Base-by-base conservation (phyloP, 2,888 invertebrate species). In the Drosophila silvestris region DNA sequence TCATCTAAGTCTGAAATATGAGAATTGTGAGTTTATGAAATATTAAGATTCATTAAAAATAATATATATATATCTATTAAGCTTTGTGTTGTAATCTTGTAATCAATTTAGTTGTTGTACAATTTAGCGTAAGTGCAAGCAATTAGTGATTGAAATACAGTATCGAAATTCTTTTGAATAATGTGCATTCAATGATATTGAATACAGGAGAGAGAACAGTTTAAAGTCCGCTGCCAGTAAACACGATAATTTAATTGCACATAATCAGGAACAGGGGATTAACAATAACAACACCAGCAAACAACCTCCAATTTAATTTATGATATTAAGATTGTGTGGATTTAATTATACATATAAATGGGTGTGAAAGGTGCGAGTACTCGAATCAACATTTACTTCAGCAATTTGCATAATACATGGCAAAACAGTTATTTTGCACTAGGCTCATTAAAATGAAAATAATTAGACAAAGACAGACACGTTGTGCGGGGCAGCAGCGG, bases 391-490 rank as follows among this genome's bases (percentile, higher is more conserved):
- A 63, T 74, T 56, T 16, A 52, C 53, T 74, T 59, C 10, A 52
- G 39, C 32, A 37, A 58, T 64, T 62, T 79, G 61, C 64, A 65
- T 62, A 62, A 61, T 19, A 41, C 10, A 44, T n/a, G 26, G 32
- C 32, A 58, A 62, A 53, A 74, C 50, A 35, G 44, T 54, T 61
- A 14, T 61, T 26, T 32, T 50, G 7, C 9, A 2, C 10, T 33
- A 2, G 32, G 44, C 26, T 10, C 53, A 71, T 80, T 76, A 67
- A 71, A 64, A 59, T 62, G 39, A 44, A 61, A 77, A 59, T 68
- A 54, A 50, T 30, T 64, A 47, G 44, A 77, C 77, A 81, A 72
- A 72, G 72, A 65, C 19, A 56, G 50, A 35, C 52, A 68, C 53
- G 33, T 22, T 77, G 73, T 77, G 30, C 16, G 47, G 16, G 16